phyloP scores from a whole-genome alignment of 2,113 vertebrate genomes.

The Pomatostomus ruficeps region DNA sequence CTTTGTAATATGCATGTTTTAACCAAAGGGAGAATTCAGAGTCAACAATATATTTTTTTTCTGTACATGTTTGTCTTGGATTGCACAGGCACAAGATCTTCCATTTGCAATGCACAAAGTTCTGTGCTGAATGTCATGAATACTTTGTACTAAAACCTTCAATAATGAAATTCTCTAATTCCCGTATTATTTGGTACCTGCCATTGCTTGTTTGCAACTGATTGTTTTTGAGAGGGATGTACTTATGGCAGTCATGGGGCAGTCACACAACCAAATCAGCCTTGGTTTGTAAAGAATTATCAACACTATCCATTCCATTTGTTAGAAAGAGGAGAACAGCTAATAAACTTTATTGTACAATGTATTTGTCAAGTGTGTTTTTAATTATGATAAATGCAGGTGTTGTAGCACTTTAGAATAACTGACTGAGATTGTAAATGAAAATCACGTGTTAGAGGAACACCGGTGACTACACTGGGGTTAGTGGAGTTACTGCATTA shows the following conservation, averaged over 20 bases:
- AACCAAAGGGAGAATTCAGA: conserved; percentile 56
- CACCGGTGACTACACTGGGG: neutral
- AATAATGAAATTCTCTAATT: conserved; percentile 36
- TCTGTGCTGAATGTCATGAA: conserved; percentile 34
- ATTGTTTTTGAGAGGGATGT: conserved; percentile 69
- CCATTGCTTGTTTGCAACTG: conserved; percentile 60
- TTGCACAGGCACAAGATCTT: conserved; percentile 53
- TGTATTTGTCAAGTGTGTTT: conserved; percentile 66
- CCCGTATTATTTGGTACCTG: conserved; percentile 48
- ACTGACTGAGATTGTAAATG: neutral
- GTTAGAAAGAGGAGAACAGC: conserved; percentile 85
- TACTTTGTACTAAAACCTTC: conserved; percentile 43
- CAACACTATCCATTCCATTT: conserved; percentile 81
- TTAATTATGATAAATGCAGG: conserved; percentile 42
- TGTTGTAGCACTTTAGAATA: neutral
- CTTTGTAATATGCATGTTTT: conserved; percentile 68
- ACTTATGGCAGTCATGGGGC: conserved; percentile 58
- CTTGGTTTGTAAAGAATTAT: conserved; percentile 78
- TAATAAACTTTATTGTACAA: conserved; percentile 85
- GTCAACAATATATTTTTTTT: neutral
- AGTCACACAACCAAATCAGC: conserved; percentile 68
- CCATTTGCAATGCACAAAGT: conserved; percentile 35
- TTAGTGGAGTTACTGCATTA: neutral
- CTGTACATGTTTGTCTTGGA: conserved; percentile 40
- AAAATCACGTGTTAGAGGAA: neutral